phyloP scores from a whole-genome alignment of 2,113 vertebrate species.

The Drymodes brunneopygia region DNA sequence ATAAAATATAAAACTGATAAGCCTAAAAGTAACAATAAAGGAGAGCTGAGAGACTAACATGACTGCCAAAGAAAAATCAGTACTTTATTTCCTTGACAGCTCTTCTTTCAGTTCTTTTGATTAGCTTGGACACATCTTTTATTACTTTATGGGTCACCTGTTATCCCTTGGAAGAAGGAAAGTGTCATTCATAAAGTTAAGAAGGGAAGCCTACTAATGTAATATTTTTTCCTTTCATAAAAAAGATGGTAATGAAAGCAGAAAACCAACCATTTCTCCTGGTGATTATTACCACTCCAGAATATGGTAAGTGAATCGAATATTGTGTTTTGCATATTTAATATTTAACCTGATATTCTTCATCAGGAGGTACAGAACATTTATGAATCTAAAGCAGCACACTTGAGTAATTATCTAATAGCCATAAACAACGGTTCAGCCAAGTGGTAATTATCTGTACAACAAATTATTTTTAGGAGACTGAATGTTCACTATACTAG shows the following conservation, averaged over 20 bases:
- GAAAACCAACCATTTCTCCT: neutral
- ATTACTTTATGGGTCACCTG: neutral
- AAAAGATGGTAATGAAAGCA: neutral
- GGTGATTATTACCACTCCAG: neutral
- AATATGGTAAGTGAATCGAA: neutral
- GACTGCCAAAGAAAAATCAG: neutral
- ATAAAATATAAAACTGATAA: neutral
- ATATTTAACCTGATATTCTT: neutral
- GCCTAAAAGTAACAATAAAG: neutral
- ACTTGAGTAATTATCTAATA: constrained; percentile 25
- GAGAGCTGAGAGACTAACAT: neutral
- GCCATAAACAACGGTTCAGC: constrained; percentile 10
- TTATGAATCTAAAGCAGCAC: neutral
- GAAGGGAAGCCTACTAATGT: neutral
- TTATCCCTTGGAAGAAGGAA: neutral
- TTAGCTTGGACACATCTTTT: neutral
- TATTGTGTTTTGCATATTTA: neutral
- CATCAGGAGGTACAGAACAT: neutral
- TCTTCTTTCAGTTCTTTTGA: neutral
- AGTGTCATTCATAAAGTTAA: neutral
- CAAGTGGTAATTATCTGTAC: constrained; percentile 17
- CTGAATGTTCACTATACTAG: neutral
- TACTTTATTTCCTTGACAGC: neutral
- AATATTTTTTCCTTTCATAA: neutral
- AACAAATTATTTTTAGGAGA: constrained; percentile 26